phyloP scores from a whole-genome alignment of 2,888 invertebrate species.

The Dryomyza anilis region DNA sequence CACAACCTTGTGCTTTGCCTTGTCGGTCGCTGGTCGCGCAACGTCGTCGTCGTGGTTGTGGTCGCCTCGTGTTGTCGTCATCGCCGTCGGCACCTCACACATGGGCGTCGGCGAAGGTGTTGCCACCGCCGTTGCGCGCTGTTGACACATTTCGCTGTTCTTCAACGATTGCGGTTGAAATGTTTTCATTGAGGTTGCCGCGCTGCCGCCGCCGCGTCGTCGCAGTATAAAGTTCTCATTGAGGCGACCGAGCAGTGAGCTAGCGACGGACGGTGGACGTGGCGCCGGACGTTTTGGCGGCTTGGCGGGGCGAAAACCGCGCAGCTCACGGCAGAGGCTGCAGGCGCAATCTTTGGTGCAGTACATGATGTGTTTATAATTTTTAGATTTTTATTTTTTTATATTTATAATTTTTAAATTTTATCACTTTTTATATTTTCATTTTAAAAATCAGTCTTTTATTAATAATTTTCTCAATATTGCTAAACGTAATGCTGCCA shows the following conservation, averaged over 20 bases:
- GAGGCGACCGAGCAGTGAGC: constrained; percentile 51
- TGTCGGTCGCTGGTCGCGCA: constrained; percentile 21
- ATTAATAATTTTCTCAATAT: too few relatives aligned
- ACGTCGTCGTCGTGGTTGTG: constrained; percentile 24
- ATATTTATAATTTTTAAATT: not conserved
- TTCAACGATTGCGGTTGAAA: constrained; percentile 55
- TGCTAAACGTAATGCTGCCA: too few relatives aligned
- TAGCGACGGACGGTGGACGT: constrained; percentile 40
- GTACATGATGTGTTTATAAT: constrained; percentile 63
- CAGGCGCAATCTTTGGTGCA: constrained; percentile 76
- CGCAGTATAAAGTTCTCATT: constrained; percentile 64
- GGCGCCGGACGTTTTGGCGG: constrained; percentile 56
- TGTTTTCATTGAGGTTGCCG: constrained; percentile 50
- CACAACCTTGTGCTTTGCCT: constrained; percentile 69
- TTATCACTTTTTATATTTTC: not conserved
- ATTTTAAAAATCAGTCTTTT: too few relatives aligned
- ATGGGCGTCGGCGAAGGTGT: constrained; percentile 54
- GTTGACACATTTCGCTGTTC: constrained; percentile 53
- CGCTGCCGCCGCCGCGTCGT: constrained; percentile 50
- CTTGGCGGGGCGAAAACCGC: constrained; percentile 65
- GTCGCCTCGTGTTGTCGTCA: too few relatives aligned
- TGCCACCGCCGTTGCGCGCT: constrained; percentile 32
- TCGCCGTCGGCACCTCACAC: constrained; percentile 40
- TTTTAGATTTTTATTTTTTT: not conserved
- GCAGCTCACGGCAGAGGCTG: constrained; percentile 76